Conservation (phyloP, 1,140 invertebrate genomes). For the Hydropsyche tenuis region DNA sequence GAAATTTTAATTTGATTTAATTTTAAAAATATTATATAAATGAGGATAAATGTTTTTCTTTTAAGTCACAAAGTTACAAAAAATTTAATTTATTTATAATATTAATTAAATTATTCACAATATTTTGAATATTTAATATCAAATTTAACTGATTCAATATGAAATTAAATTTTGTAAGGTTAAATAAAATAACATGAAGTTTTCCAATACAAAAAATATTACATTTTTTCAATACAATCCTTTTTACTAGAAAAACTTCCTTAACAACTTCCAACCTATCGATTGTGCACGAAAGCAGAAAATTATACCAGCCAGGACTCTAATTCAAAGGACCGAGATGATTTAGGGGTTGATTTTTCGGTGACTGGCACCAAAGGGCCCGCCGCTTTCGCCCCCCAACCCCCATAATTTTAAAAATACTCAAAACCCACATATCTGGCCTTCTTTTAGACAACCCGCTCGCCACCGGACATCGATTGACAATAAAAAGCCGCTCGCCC, state of each 20-base stretch:
- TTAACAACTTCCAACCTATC: neutral
- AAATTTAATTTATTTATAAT: too few species aligned
- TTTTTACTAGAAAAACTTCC: neutral
- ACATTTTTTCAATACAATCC: neutral
- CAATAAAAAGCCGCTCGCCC: too few species aligned
- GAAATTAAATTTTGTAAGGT: too few species aligned
- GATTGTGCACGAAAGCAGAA: neutral
- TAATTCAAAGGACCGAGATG: neutral
- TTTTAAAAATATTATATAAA: too few species aligned
- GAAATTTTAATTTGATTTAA: too few species aligned
- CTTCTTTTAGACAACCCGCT: too few species aligned
- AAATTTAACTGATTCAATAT: too few species aligned
- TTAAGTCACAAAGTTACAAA: too few species aligned
- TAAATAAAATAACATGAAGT: neutral
- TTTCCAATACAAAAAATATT: neutral
- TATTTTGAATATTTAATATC: too few species aligned
- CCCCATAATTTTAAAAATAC: neutral
- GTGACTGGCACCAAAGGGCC: slow-evolving; percentile 17
- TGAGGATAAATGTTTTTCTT: too few species aligned
- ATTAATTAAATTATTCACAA: too few species aligned
- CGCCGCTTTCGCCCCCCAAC: neutral
- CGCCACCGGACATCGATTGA: neutral
- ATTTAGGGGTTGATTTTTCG: slow-evolving; percentile 7
- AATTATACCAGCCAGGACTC: neutral
- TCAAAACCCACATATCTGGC: too few species aligned